A percentile compares a stretch with the other conserved stretches of the same genome.
Evolutionary conservation across 2,797 vertebrate species (phyloP).

Genomic region (Bradypodion ventrale): DNA sequence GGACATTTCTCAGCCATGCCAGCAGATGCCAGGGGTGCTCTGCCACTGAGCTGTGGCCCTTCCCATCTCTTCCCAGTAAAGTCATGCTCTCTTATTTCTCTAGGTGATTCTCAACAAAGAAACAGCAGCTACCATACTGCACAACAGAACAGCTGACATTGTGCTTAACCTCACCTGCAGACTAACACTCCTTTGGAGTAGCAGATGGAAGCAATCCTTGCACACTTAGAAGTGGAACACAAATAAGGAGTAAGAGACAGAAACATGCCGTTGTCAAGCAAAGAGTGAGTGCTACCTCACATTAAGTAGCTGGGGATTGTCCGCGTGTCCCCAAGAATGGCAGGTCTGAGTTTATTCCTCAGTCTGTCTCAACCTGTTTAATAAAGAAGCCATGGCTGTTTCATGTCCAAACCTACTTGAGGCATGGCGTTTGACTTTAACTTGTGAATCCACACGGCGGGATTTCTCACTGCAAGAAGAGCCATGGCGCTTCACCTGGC

Average conservation of each 20-base stretch:
- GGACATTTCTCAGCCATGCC: not conserved
- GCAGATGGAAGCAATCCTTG: not conserved
- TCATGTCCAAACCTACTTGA: conserved; percentile 84
- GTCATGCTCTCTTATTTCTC: not conserved
- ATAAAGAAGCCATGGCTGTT: not conserved
- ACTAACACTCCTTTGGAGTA: not conserved
- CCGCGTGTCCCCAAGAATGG: not conserved
- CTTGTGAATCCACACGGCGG: conserved; percentile 84
- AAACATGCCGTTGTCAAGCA: not conserved
- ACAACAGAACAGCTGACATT: not conserved
- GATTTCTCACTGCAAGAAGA: conserved; percentile 92
- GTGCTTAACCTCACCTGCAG: not conserved
- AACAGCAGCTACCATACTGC: not conserved
- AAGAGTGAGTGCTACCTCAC: not conserved
- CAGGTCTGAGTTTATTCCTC: not conserved
- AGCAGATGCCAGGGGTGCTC: not conserved
- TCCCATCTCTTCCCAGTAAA: not conserved
- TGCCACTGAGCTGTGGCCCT: not conserved
- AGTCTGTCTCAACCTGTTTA: not conserved
- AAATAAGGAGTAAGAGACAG: not conserved
- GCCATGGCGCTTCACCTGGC: conserved; percentile 88
- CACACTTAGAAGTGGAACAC: not conserved
- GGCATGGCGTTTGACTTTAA: conserved; percentile 88
- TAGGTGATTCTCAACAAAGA: not conserved
- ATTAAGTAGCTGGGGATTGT: not conserved